These are phyloP conservation scores for Lepus townsendii DNA, from an alignment of 2,797 vertebrate species.

Conservation along the genomic window DNA sequence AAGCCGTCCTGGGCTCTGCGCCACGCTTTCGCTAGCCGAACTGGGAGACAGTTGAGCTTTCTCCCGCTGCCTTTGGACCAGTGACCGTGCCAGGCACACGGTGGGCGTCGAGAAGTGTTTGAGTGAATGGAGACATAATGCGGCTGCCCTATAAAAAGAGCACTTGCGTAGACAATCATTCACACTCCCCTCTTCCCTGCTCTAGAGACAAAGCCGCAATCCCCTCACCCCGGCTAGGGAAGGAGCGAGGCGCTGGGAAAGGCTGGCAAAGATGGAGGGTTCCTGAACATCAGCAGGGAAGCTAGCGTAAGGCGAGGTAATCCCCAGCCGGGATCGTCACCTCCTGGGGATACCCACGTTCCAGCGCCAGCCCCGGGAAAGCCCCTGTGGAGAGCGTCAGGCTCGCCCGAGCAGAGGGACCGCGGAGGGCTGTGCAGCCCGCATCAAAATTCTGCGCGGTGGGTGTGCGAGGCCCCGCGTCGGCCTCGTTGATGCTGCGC, in stretches of 20 bases:
- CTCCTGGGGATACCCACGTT: neutral
- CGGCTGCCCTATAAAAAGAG: neutral
- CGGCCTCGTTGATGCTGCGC: neutral
- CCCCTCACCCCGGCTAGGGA: neutral
- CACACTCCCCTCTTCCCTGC: neutral
- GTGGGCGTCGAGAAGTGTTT: neutral
- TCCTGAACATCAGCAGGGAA: neutral
- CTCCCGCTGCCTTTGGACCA: neutral
- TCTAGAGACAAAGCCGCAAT: neutral
- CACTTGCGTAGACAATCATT: neutral
- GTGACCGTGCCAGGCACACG: neutral
- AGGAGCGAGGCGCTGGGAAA: neutral
- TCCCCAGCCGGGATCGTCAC: neutral
- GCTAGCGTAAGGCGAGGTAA: neutral
- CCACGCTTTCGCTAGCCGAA: neutral
- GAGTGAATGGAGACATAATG: neutral
- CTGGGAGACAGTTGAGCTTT: neutral
- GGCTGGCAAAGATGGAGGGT: neutral
- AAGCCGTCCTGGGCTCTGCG: neutral
- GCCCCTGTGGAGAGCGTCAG: neutral
- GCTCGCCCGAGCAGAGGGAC: too few relatives aligned
- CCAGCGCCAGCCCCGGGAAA: neutral
- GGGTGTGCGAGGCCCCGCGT: neutral
- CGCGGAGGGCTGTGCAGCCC: neutral
- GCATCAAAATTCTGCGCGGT: accelerated